A percentile compares a stretch with the other conserved stretches of the same genome.
Evolutionary conservation across 2,888 invertebrate species (phyloP).

Genomic region (Empis stercorea): DNA sequence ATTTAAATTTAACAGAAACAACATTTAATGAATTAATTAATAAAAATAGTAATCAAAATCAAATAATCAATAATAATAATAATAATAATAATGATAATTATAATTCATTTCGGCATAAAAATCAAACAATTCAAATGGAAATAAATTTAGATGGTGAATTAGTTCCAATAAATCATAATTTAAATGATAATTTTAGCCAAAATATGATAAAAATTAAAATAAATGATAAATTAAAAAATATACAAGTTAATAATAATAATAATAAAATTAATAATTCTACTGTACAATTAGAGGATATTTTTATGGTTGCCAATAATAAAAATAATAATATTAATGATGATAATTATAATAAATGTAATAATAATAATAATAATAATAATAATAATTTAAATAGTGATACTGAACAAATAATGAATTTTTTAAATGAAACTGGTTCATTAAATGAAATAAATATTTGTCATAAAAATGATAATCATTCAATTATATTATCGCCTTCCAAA

Average conservation of each 20-base stretch:
- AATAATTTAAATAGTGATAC: background rate
- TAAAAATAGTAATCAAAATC: background rate
- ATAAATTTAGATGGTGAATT: background rate
- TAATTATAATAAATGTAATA: background rate
- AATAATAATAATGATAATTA: background rate
- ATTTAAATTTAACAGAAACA: background rate
- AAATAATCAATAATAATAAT: background rate
- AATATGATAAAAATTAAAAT: background rate
- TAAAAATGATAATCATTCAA: background rate
- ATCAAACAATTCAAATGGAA: background rate
- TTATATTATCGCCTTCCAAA: conserved; percentile 5
- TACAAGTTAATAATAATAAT: background rate
- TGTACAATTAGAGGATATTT: background rate
- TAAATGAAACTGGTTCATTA: too few relatives aligned
- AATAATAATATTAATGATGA: background rate
- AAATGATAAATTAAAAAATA: background rate
- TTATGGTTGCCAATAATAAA: background rate
- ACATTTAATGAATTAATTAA: background rate
- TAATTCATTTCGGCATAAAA: background rate
- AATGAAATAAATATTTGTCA: too few relatives aligned
- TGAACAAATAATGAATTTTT: background rate
- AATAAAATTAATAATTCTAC: background rate
- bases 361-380: background rate
- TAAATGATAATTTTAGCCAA: background rate
- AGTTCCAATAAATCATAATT: background rate